phyloP scores from a whole-genome alignment of 2,888 invertebrate genomes.

The Ariolimax columbianus region DNA sequence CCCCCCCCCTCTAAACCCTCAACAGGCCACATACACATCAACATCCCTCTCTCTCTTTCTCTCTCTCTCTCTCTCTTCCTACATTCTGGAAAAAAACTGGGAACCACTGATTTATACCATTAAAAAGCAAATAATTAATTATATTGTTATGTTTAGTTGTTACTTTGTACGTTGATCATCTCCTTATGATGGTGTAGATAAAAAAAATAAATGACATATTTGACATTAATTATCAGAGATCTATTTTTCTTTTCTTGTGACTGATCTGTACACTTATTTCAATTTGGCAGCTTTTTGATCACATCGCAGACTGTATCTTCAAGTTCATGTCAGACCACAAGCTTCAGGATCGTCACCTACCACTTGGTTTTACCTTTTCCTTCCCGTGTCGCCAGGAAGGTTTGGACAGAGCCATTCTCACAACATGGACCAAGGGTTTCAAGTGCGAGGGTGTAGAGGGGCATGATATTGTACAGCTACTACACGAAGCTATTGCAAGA shows the following conservation, averaged over 20 bases:
- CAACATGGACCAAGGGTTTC: constrained; percentile 98
- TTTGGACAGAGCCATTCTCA: constrained; percentile 90
- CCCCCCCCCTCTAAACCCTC: too few relatives aligned
- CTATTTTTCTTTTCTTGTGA: background rate
- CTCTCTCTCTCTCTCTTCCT: too few relatives aligned
- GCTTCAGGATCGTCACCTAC: constrained; percentile 84
- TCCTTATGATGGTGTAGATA: background rate
- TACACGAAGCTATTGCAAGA: constrained; percentile 92
- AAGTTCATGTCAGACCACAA: constrained; percentile 92
- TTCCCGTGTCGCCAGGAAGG: constrained; percentile 93
- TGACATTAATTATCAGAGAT: background rate
- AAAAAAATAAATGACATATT: too few relatives aligned
- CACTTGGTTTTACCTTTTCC: constrained; percentile 97
- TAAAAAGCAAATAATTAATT: too few relatives aligned
- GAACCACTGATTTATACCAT: too few relatives aligned
- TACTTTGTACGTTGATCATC: too few relatives aligned
- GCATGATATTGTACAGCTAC: constrained; percentile 91
- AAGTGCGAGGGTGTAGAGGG: constrained; percentile 93
- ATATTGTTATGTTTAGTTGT: too few relatives aligned
- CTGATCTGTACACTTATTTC: background rate
- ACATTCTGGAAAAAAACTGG: too few relatives aligned
- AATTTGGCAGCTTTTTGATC: constrained; percentile 89
- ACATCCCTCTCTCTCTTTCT: too few relatives aligned
- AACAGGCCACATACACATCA: too few relatives aligned
- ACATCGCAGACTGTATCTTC: constrained; percentile 94